Percentiles rank a stretch among this genome's conserved stretches.
phyloP scores from a whole-genome alignment of 2,113 vertebrate genomes.

The Xenotilapia flavipinnis region DNA sequence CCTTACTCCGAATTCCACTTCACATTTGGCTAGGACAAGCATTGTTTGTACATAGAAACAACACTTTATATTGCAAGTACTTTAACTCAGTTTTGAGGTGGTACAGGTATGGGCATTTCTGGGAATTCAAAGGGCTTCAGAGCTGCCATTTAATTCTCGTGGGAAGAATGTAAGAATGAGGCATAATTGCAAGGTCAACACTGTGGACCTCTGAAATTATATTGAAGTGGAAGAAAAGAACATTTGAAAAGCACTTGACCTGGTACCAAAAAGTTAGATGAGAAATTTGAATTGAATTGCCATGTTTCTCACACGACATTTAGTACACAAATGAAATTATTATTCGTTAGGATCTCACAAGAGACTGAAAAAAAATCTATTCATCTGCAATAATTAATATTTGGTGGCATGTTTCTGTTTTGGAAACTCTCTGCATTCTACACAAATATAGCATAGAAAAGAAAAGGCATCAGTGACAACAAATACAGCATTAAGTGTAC shows the following conservation, averaged over 20 bases:
- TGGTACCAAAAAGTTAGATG: background rate
- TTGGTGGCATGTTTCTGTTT: background rate
- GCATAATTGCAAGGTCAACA: background rate
- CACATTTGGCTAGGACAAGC: fast-evolving
- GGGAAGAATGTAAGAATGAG: background rate
- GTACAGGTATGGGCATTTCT: background rate
- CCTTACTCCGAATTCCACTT: background rate
- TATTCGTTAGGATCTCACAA: background rate
- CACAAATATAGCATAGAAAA: background rate
- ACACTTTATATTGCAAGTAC: background rate
- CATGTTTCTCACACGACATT: background rate
- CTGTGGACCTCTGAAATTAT: background rate
- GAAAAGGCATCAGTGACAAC: background rate
- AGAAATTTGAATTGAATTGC: background rate
- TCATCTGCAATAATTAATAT: background rate
- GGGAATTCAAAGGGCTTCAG: background rate
- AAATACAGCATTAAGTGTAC: background rate
- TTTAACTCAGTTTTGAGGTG: background rate
- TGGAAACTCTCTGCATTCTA: no score
- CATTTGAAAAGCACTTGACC: background rate
- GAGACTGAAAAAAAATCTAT: background rate
- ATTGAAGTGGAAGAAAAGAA: background rate
- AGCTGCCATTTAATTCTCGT: background rate
- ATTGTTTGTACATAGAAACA: background rate
- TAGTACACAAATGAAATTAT: background rate